phyloP scores from a whole-genome alignment of 2,113 vertebrate species.

The Gorsachius goisagi region DNA sequence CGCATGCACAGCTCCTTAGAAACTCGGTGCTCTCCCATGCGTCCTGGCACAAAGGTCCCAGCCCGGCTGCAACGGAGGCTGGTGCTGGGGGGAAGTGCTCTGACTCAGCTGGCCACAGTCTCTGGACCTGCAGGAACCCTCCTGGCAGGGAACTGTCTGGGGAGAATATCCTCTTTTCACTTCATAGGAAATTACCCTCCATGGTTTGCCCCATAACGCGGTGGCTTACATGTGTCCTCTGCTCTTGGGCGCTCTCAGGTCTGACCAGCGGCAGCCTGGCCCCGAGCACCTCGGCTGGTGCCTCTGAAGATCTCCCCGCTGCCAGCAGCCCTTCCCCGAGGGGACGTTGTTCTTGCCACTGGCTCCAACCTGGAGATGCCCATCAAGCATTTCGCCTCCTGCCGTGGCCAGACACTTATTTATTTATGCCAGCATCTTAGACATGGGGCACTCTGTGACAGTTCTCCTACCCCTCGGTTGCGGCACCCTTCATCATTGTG shows the following conservation, averaged over 20 bases:
- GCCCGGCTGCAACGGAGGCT: rapidly evolving
- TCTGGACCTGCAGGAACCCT: not conserved
- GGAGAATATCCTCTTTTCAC: not conserved
- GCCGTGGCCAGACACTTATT: rapidly evolving
- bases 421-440: not conserved
- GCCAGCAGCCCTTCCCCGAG: not conserved
- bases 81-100: not conserved
- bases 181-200: rapidly evolving
- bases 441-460: rapidly evolving
- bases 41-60: not conserved
- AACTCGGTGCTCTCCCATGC: rapidly evolving
- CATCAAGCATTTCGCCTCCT: not conserved
- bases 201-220: rapidly evolving
- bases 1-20: rapidly evolving
- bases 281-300: rapidly evolving
- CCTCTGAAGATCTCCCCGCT: not conserved
- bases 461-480: not conserved
- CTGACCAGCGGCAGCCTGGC: not conserved
- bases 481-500: rapidly evolving
- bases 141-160: not conserved
- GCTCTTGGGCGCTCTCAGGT: not conserved
- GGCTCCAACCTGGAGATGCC: rapidly evolving
- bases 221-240: not conserved
- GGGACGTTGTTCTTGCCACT: not conserved
- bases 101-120: not conserved